These are phyloP conservation scores for Tautogolabrus adspersus DNA, from an alignment of 2,113 vertebrate genomes.

Conservation along the genomic window DNA sequence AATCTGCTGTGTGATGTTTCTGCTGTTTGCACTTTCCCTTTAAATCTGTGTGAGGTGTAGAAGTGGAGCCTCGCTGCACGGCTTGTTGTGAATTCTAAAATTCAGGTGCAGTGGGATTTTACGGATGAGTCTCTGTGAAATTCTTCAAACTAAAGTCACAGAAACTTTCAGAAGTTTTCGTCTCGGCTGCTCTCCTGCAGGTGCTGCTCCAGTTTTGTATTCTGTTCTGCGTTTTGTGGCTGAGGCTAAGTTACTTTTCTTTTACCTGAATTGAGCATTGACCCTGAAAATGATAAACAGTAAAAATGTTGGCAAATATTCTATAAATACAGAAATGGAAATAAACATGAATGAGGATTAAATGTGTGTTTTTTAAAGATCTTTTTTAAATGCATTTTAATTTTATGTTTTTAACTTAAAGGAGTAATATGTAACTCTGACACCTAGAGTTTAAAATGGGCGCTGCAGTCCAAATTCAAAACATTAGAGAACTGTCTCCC, in stretches of 20 bases:
- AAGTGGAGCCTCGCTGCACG: slow-evolving; percentile 6
- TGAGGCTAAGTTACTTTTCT: neutral
- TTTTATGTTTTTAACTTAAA: no score
- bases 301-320: neutral
- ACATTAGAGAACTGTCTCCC: no score
- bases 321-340: no score
- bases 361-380: no score
- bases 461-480: no score
- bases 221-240: slow-evolving; percentile 5
- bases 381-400: no score
- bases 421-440: no score
- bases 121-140: slow-evolving; percentile 35
- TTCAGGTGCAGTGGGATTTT: slow-evolving; percentile 40
- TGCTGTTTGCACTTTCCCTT: slow-evolving; percentile 19
- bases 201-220: slow-evolving; percentile 12
- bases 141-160: slow-evolving; percentile 22
- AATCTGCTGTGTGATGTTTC: neutral
- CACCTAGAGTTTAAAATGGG: no score
- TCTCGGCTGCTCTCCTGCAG: slow-evolving; percentile 18
- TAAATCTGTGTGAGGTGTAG: slow-evolving; percentile 17
- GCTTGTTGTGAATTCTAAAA: slow-evolving; percentile 43
- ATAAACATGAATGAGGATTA: no score
- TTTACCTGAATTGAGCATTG: neutral
- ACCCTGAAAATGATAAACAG: neutral
- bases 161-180: slow-evolving; percentile 4